Evolutionary conservation across 2,888 invertebrate genomes (phyloP), one percentile per base, ranked within the genome.

Genomic region (Acanthosepion esculentum): DNA sequence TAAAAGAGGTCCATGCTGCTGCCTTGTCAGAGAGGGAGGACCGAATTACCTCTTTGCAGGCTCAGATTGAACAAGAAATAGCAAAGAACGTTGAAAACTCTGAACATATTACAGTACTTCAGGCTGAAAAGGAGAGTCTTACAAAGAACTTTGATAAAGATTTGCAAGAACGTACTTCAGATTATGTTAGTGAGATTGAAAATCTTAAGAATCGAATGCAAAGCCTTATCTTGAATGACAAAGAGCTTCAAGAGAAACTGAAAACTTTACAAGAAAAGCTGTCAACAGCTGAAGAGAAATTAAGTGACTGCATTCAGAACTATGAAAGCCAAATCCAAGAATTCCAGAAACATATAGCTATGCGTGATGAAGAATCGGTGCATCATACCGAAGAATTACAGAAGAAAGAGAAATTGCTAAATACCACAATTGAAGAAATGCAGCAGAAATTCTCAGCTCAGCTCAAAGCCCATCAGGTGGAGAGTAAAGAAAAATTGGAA

Each of bases 281-380:
- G 50, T 95, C 95, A 6, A 95, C 95, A 50, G 96, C 96, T 26
- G 97, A 97, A 95, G 96, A 96, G 53, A 96, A 96, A 91, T 94
- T 97, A 33, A 96, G 96, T 94, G 97, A 97, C 48, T 96, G 96
- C 95, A 96, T 96, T 91, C 96, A 96, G 94, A 96, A 95, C 94
- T 96, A 97, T 95, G 97, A 97, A 94, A 95, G 94, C 94, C 96
- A 96, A 92, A 95, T 97, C 41, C 96, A 96, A 59, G 96, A 96
- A 48, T 96, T 96, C 53, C 96, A 95, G 55, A 94, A 92, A 53
- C 96, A 96, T 94, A 93, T 96, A 6, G 96, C 96, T 29, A 95
- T 95, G 94, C 96, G 96, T 91, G 96, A 96, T 50, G 95, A 95
- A 48, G 94, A 95, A 33, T 95, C 96, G 8, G 95, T 95, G 94